Evolutionary conservation across 2,888 invertebrate species (phyloP), one percentile per base, ranked within the genome.

Genomic region (Coleophora flavipennella): DNA sequence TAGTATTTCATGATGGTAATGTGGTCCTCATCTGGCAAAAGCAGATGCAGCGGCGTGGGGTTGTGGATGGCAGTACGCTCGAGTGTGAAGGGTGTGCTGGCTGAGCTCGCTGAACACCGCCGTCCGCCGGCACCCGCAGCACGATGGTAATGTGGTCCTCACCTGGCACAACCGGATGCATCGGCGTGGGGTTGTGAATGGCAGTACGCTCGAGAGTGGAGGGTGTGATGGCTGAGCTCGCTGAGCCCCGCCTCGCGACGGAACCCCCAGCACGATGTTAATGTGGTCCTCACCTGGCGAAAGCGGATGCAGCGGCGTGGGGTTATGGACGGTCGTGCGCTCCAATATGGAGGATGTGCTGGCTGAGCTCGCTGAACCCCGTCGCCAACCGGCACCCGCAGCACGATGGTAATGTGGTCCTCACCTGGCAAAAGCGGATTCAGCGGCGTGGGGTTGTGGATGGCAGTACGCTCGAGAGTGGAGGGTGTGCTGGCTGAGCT

Each of bases 291-390:
- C 31, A 62, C 64, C 62, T 61, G 63, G 64, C 46, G 60, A 60
- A 48, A 60, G 59, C 48, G 55, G 58, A 49, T 62, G 74, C 51
- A 60, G 70, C 49, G 73, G 62, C 48, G 65, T 61, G 64, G 86
- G 72, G 75, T 85, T 76, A 78, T 80, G 81, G 57, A 84, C 81
- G 55, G 83, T 66, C 59, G 84, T 84, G 57, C 81, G 83, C 74
- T 87, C 67, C 78, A 87, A 78, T 85, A 87, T 79, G 80, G 86
- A 77, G 77, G 84, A 87, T 77, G 86, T 87, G 86, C 86, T 86
- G 85, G 72, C 87, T 78, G 86, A 86, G 62, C 75, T 86, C 81
- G 73, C 86, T 70, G 77, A 87, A 78, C 71, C 83, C 80, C 72
- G 80, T 59, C 83, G 83, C 60, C 60, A 72, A 58, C 54, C 75